phyloP scores from a whole-genome alignment of 2,888 invertebrate genomes.

The Platerodrilus igneus region DNA sequence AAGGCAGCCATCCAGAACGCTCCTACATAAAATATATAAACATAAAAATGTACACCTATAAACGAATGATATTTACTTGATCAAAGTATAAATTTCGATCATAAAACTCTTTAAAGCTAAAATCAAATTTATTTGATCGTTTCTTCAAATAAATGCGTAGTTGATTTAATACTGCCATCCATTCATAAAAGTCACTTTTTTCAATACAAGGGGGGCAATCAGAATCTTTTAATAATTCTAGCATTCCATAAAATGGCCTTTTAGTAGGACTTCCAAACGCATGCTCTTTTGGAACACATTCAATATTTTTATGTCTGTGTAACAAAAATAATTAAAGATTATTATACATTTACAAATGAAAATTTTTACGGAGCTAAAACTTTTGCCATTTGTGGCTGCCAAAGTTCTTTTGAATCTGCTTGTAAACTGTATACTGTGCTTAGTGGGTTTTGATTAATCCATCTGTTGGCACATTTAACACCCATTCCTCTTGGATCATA shows the following conservation, averaged over 20 bases:
- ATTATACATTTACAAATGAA: constrained; percentile 3
- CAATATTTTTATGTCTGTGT: constrained; percentile 50
- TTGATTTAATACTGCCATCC: constrained; percentile 49
- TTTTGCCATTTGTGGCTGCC: constrained; percentile 45
- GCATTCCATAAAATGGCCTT: constrained; percentile 47
- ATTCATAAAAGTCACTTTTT: constrained; percentile 47
- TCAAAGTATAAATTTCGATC: constrained; percentile 37
- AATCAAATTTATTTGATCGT: constrained; percentile 29
- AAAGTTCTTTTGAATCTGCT: constrained; percentile 45
- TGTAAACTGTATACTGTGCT: constrained; percentile 46
- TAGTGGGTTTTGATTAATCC: constrained; percentile 44
- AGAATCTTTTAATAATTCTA: constrained; percentile 45
- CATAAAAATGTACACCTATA: not conserved
- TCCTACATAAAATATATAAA: constrained; percentile 31
- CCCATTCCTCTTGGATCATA: constrained; percentile 51
- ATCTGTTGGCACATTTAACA: constrained; percentile 45
- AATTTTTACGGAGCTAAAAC: constrained; percentile 45
- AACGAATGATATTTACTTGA: constrained; percentile 29
- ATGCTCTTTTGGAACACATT: constrained; percentile 48
- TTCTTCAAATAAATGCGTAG: constrained; percentile 45
- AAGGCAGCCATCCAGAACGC: constrained; percentile 49
- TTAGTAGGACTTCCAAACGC: constrained; percentile 47
- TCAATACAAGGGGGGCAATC: constrained; percentile 35
- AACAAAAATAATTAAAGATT: constrained; percentile 17
- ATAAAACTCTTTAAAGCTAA: constrained; percentile 34